Percentiles rank a stretch among this genome's conserved stretches.
Evolutionary conservation across 2,888 invertebrate species (phyloP).

Genomic region (Hetaerina titia): DNA sequence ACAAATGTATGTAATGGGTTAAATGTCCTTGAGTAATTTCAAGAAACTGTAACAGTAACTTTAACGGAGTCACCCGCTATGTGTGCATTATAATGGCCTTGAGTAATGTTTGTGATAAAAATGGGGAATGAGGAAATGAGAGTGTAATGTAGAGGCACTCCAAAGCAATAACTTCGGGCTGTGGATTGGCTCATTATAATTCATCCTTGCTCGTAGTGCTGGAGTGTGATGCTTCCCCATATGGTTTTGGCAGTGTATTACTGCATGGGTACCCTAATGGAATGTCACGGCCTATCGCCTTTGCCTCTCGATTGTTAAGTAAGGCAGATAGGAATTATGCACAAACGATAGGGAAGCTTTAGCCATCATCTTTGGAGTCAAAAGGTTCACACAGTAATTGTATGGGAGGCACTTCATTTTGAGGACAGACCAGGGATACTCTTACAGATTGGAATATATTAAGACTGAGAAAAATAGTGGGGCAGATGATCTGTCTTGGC

Average conservation of each 20-base stretch:
- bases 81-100: no score
- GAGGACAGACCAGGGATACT: not conserved
- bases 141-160: no score
- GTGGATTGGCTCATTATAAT: conserved; percentile 68
- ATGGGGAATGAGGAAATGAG: no score
- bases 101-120: no score
- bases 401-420: no score
- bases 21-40: no score
- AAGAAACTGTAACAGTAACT: no score
- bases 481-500: not conserved
- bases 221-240: conserved; percentile 68
- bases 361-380: not conserved
- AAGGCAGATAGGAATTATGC: no score
- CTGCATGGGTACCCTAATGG: conserved; percentile 53
- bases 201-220: conserved; percentile 46
- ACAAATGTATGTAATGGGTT: no score
- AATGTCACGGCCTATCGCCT: not conserved
- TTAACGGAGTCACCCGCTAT: no score
- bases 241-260: conserved; percentile 68
- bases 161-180: not conserved
- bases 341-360: not conserved
- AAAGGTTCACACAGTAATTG: not conserved
- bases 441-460: not conserved
- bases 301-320: not conserved
- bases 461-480: not conserved